Evolutionary conservation across 2,888 invertebrate species (phyloP), one percentile per base, ranked within the genome.

Genomic region (Thumatha senex): DNA sequence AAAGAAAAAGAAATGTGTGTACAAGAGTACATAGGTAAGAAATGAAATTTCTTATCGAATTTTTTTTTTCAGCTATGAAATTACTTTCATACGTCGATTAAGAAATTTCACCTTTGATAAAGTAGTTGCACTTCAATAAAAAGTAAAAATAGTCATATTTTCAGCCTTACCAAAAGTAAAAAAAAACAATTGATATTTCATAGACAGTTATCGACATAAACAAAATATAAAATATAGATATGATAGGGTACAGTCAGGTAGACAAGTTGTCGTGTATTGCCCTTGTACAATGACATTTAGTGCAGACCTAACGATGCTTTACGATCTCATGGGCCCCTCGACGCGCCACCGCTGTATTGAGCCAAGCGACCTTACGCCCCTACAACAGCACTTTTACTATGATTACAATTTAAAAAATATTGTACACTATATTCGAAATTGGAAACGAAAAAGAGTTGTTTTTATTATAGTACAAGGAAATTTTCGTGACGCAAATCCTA

Each of bases 251-350:
- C 48, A 54, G 49, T 46, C 52, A 58, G 54, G 61, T 65, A 52
- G 34, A 48, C 51, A 51, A 51, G 50, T 54, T 45, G 51, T 48
- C 43, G 50, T 58, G 41, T 48, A 50, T 49, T 60, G 53, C 55
- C 48, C 76, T 79, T 78, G 78, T 76, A 79, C 78, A 74, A 76
- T 85, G 86, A 86, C 85, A 82, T 84, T 85, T 80, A 86, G 80
- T 82, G 72, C 74, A 72, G 69, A 63, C 69, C 62, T 70, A 78
- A 70, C 74, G 70, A 76, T 83, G 80, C 70, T 86, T 86, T 84
- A 85, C 78, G 80, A 75, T 49, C 52, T 30, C 31, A 13, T 29
- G 7, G 48, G 35, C 47, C 39, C 43, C 46, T 51, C 54, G 47
- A 18, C 51, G 51, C 43, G 47, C 51, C 46, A 51, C 52, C 63